phyloP scores from a whole-genome alignment of 2,888 invertebrate species.

The Eremobia ochroleuca region DNA sequence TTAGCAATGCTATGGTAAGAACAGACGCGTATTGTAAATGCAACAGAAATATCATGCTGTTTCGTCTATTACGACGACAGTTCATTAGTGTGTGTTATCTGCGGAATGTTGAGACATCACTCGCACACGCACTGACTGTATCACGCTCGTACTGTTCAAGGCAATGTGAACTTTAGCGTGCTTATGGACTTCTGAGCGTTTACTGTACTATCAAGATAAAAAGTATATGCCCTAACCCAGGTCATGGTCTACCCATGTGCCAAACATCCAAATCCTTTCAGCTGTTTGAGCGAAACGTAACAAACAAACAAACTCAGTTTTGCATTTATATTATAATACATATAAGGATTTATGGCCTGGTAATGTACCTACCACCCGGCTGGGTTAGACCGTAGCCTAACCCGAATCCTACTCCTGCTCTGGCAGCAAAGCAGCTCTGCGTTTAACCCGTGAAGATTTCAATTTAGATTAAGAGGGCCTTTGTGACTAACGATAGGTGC shows the following conservation, averaged over 20 bases:
- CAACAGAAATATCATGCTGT: too few relatives aligned
- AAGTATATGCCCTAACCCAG: not conserved
- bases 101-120: too few relatives aligned
- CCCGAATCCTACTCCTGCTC: not conserved
- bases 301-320: not conserved
- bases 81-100: too few relatives aligned
- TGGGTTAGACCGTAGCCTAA: not conserved
- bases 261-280: not conserved
- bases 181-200: too few relatives aligned
- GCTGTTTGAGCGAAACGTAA: not conserved
- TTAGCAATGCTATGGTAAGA: too few relatives aligned
- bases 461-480: conserved; percentile 25
- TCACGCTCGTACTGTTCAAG: too few relatives aligned
- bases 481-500: conserved; percentile 21
- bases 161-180: too few relatives aligned
- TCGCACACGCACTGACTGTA: too few relatives aligned
- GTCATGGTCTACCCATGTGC: not conserved
- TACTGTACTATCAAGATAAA: not conserved
- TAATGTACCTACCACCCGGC: not conserved
- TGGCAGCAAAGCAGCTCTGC: not conserved
- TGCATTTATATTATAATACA: not conserved
- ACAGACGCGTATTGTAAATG: too few relatives aligned
- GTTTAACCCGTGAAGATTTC: conserved; percentile 34
- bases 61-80: too few relatives aligned
- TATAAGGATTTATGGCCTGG: not conserved